These are phyloP conservation scores for Lumbricus terrestris DNA, from an alignment of 2,888 invertebrate species.

Conservation along the genomic window DNA sequence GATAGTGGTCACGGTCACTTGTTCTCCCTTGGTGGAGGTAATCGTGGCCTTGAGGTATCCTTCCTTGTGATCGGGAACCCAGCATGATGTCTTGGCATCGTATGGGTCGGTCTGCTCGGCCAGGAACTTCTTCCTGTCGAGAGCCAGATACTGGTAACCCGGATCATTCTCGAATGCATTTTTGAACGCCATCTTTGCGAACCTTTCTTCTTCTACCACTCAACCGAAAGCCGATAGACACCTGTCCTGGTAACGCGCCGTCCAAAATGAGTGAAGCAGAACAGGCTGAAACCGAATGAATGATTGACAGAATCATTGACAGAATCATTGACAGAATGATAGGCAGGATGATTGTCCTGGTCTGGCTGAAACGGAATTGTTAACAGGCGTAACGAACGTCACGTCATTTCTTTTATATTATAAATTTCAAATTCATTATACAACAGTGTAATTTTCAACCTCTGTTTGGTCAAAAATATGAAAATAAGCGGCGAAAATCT, in stretches of 20 bases:
- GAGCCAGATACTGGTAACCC: slow-evolving; percentile 53
- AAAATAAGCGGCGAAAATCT: no score
- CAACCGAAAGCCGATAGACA: not conserved
- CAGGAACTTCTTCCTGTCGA: slow-evolving; percentile 55
- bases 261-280: not conserved
- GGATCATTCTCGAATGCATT: slow-evolving; percentile 30
- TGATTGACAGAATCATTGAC: no score
- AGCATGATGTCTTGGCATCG: slow-evolving; percentile 87
- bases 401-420: no score
- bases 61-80: slow-evolving; percentile 97
- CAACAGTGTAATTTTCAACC: no score
- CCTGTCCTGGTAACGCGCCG: not conserved
- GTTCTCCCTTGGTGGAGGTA: slow-evolving; percentile 96
- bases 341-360: no score
- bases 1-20: slow-evolving; percentile 86
- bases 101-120: slow-evolving; percentile 52
- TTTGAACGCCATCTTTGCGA: slow-evolving; percentile 24
- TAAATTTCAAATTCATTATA: no score
- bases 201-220: not conserved
- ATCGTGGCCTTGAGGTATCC: slow-evolving; percentile 97
- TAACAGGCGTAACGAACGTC: no score
- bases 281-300: not conserved
- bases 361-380: no score
- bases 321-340: no score
- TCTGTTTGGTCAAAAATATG: no score